Percentiles rank a stretch among this genome's conserved stretches.
Evolutionary conservation across 1,140 invertebrate genomes (phyloP).

Genomic region (Panagrolaimus sp.): DNA sequence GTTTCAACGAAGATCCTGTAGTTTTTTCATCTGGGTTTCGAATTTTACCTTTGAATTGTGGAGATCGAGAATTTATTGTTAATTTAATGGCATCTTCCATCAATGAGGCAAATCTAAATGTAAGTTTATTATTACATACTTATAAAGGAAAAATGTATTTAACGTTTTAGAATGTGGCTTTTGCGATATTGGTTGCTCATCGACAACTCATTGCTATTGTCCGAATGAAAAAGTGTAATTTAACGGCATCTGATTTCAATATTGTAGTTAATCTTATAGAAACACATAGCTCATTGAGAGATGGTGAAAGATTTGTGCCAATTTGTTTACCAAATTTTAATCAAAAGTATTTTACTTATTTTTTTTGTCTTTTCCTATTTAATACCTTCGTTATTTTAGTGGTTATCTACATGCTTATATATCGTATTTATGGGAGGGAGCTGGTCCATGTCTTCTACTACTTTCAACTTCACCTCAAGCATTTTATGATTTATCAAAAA

Average conservation of each 20-base stretch:
- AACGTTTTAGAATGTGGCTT: constrained; percentile 38
- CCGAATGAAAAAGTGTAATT: constrained; percentile 41
- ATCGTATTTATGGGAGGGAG: constrained; percentile 48
- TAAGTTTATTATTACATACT: constrained; percentile 19
- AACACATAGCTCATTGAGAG: constrained; percentile 37
- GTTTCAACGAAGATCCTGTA: constrained; percentile 46
- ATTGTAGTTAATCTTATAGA: constrained; percentile 48
- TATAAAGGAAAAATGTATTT: background rate
- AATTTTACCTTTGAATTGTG: constrained; percentile 36
- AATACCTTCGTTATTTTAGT: constrained; percentile 20
- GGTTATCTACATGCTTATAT: constrained; percentile 44
- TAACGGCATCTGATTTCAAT: constrained; percentile 43
- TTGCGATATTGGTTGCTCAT: constrained; percentile 44
- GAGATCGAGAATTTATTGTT: constrained; percentile 45
- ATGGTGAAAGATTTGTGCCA: constrained; percentile 44
- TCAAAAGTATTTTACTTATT: constrained; percentile 30
- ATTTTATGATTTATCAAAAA: constrained; percentile 27
- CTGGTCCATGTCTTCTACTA: constrained; percentile 40
- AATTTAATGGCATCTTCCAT: constrained; percentile 39
- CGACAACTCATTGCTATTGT: constrained; percentile 44
- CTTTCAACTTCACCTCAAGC: constrained; percentile 30
- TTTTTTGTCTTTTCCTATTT: background rate
- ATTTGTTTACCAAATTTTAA: constrained; percentile 46
- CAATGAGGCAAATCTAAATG: constrained; percentile 40
- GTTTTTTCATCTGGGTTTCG: constrained; percentile 45